Evolutionary conservation across 2,888 invertebrate species (phyloP), one percentile per base, ranked within the genome.

Genomic region (Panorpa germanica): DNA sequence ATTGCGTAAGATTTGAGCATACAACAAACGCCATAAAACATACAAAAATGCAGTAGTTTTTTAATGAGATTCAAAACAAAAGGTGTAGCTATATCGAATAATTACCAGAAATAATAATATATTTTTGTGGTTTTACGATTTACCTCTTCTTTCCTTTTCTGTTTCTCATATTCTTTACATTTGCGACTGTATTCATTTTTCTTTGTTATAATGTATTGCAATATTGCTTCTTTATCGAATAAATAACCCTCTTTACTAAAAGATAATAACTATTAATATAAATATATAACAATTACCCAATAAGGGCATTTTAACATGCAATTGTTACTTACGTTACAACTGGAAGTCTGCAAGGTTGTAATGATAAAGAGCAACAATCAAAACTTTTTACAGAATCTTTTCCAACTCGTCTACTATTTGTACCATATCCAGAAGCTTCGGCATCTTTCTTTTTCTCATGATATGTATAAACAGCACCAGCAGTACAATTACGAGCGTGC

Each of bases 391-490:
- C 45, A 0, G 56, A 55, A 37, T 56, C 55, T 35, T 55, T 96
- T 4, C 91, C 90, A 28, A 96, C 69, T 44, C 96, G 63, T 50
- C 76, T 76, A 27, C 64, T 68, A 49, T 76, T 75, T 18, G 81
- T 81, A 2, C 83, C 95, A 53, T 93, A 98, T 5, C 96, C 96
- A 9, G 93, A 91, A 6, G 81, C 75, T 23, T 78, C 71, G 2
- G 91, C 88, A 49, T 98, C 96, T 49, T 90, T 90, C 51, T 90
- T 82, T 56, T 91, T 86, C 49, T 98, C 98, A 44, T 93, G 86
- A 45, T 98, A 96, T 0, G 96, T 91, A 50, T 98, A 99, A 7
- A 96, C 95, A 6, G 95, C 86, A 33, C 93, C 90, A 2, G 98
- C 96, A 2, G 98, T 99, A 46, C 90, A 90, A 57, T 99, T 99